Evolutionary conservation across 2,113 vertebrate genomes (phyloP).

Genomic region (Apodemus sylvaticus): DNA sequence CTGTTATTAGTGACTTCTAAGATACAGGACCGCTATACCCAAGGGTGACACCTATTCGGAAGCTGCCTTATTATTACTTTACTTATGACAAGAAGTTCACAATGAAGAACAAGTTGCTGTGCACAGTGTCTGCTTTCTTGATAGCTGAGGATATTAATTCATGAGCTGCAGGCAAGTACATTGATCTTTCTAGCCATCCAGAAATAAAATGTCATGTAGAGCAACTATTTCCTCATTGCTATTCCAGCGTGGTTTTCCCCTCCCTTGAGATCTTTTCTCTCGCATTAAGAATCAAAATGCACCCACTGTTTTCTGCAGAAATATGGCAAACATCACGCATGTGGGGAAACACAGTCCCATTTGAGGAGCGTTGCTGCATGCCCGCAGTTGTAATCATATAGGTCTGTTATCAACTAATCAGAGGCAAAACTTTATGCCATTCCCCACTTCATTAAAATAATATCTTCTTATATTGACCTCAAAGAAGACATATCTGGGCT

Average conservation of each 20-base stretch:
- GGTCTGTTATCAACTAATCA: not conserved
- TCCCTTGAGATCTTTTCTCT: constrained; percentile 21
- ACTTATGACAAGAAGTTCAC: constrained; percentile 61
- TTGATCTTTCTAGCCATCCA: constrained; percentile 81
- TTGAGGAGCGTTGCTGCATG: not conserved
- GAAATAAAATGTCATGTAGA: constrained; percentile 82
- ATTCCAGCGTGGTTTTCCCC: constrained; percentile 46
- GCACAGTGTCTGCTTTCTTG: constrained; percentile 62
- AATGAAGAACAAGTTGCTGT: constrained; percentile 56
- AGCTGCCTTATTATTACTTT: constrained; percentile 65
- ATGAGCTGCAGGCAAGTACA: constrained; percentile 74
- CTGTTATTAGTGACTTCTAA: constrained; percentile 64
- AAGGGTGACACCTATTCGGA: constrained; percentile 54
- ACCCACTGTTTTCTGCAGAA: not conserved
- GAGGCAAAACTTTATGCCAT: not conserved
- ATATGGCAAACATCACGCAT: not conserved
- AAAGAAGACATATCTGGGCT: not conserved
- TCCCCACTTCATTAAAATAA: not conserved
- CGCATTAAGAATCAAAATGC: constrained; percentile 70
- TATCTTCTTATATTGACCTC: not conserved
- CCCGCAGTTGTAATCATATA: not conserved
- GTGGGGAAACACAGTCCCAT: not conserved
- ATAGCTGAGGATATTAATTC: constrained; percentile 78
- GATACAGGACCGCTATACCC: not conserved
- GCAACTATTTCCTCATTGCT: constrained; percentile 68